These are phyloP conservation scores for Nannoperca obscura DNA, from an alignment of 2,797 vertebrate genomes.

Conservation along the genomic window DNA sequence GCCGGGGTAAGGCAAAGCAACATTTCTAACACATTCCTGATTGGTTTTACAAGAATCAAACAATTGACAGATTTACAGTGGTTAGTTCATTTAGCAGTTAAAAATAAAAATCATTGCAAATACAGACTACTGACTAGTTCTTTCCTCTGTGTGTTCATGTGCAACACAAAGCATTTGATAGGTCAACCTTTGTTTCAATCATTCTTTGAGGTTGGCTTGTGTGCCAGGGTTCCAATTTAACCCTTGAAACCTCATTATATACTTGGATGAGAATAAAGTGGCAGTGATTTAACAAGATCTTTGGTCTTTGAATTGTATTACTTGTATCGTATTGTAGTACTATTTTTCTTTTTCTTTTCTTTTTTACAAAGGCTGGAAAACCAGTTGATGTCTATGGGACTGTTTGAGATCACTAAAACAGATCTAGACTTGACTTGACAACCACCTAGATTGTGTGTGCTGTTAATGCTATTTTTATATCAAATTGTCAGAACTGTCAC, in stretches of 20 bases:
- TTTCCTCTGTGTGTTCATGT: conserved; percentile 3
- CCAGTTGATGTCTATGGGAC: not conserved
- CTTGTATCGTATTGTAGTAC: too few species aligned
- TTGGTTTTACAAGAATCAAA: too few species aligned
- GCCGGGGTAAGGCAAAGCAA: not conserved
- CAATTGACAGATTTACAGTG: too few species aligned
- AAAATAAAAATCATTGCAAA: too few species aligned
- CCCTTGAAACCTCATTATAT: conserved; percentile 4
- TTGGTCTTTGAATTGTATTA: conserved; percentile 5
- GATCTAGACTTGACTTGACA: conserved; percentile 17
- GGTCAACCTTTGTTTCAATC: conserved; percentile 36
- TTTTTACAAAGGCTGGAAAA: conserved; percentile 9
- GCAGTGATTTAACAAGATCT: not conserved
- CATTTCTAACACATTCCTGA: not conserved
- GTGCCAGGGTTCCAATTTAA: conserved; percentile 30
- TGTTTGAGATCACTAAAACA: conserved; percentile 12
- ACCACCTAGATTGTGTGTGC: conserved; percentile 17
- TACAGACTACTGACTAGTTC: not conserved
- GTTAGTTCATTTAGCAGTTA: too few species aligned
- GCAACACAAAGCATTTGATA: conserved; percentile 12
- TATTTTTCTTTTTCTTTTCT: not conserved
- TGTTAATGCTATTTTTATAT: conserved; percentile 41
- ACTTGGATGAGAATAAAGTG: not conserved
- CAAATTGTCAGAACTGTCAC: conserved; percentile 25
- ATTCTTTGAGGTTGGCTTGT: conserved; percentile 33